Percentiles rank a stretch among this genome's conserved stretches.
These are phyloP conservation scores for Takifugu rubripes DNA, from an alignment of 2,797 vertebrate species.

Conservation along the genomic window DNA sequence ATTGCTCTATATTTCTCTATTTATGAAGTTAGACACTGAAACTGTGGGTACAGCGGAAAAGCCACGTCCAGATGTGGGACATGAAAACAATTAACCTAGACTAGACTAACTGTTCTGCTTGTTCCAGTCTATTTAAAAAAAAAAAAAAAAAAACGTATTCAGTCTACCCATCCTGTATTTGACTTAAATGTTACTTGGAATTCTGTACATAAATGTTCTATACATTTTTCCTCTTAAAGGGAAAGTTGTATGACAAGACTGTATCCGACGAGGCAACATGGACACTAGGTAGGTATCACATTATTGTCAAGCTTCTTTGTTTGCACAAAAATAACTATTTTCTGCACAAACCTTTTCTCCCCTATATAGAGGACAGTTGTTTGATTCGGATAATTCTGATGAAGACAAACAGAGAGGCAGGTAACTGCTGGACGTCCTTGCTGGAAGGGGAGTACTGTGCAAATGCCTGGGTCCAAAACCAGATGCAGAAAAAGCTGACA, in stretches of 20 bases:
- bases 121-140: no score
- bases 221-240: constrained; percentile 63
- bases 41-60: no score
- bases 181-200: neutral
- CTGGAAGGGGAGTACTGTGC: constrained; percentile 90
- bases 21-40: neutral
- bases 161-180: neutral
- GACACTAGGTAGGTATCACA: constrained; percentile 84
- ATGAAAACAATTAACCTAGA: no score
- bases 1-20: neutral
- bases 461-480: constrained; percentile 93
- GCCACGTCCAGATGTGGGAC: no score
- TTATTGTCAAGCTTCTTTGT: neutral
- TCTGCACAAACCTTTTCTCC: neutral
- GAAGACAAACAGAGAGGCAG: constrained; percentile 92
- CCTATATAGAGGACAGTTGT: constrained; percentile 86
- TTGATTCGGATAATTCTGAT: constrained; percentile 89
- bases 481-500: constrained; percentile 98
- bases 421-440: constrained; percentile 95
- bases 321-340: neutral
- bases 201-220: no score
- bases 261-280: constrained; percentile 92
- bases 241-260: constrained; percentile 87
- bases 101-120: no score
- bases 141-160: no score